Evolutionary conservation across 2,888 invertebrate species (phyloP).

Genomic region (Drosophila putrida): DNA sequence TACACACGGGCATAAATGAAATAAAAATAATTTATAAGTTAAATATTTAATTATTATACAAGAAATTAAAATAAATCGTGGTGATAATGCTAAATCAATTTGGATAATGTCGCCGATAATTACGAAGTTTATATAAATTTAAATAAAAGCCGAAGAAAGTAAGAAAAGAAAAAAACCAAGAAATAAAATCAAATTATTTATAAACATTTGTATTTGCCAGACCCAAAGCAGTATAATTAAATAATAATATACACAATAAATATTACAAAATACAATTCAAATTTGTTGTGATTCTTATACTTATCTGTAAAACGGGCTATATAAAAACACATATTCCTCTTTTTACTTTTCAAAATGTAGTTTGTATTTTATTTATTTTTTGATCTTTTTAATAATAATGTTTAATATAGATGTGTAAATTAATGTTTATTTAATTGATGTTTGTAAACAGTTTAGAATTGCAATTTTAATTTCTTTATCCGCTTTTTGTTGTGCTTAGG

Average conservation of each 20-base stretch:
- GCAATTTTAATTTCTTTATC: constrained; percentile 40
- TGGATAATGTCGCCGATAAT: constrained; percentile 58
- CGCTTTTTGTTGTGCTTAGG: constrained; percentile 44
- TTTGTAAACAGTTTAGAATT: constrained; percentile 65
- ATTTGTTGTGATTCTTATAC: neutral
- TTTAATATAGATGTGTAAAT: constrained; percentile 31
- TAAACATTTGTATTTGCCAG: constrained; percentile 75
- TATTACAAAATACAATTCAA: constrained; percentile 47
- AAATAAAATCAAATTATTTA: constrained; percentile 73
- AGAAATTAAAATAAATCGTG: constrained; percentile 46
- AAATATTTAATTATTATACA: constrained; percentile 56
- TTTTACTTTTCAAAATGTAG: constrained; percentile 36
- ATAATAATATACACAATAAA: constrained; percentile 67
- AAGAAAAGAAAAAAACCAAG: constrained; percentile 42
- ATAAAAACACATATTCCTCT: constrained; percentile 2
- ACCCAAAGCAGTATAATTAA: constrained; percentile 61
- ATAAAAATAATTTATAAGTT: constrained; percentile 62
- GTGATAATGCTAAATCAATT: constrained; percentile 60
- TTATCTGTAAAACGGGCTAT: too few species aligned
- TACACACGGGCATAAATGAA: constrained; percentile 40
- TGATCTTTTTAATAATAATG: constrained; percentile 25
- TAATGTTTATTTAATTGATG: constrained; percentile 45
- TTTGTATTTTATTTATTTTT: constrained; percentile 32
- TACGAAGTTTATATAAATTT: constrained; percentile 67
- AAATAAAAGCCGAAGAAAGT: constrained; percentile 48